Conservation (phyloP, 2,797 vertebrate genomes). For the Pseudochaenichthys georgianus region DNA sequence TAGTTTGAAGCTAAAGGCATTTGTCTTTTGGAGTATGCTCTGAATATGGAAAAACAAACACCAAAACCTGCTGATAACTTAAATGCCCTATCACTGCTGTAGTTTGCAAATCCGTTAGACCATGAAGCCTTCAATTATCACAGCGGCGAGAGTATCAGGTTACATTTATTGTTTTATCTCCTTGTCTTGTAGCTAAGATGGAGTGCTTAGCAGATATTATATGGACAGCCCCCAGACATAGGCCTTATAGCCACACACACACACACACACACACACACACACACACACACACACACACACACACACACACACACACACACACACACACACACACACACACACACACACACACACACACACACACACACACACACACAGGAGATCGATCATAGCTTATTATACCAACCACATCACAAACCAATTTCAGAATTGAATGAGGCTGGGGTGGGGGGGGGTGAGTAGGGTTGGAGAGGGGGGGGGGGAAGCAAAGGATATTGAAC, state of each 20-base stretch:
- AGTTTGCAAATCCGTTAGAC: conserved; percentile 61
- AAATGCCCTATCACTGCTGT: conserved; percentile 36
- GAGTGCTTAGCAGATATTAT: conserved; percentile 67
- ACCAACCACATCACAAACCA: conserved; percentile 79
- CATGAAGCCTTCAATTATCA: conserved; percentile 65
- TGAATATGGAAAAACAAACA: conserved; percentile 42
- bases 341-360: conserved; percentile 10
- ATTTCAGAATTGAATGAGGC: conserved; percentile 69
- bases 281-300: too few species aligned
- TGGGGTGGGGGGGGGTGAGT: conserved; percentile 38
- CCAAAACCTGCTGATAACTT: conserved; percentile 30
- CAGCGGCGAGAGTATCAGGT: conserved; percentile 48
- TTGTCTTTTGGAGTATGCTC: conserved; percentile 53
- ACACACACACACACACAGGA: conserved; percentile 38
- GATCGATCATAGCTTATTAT: conserved; percentile 77
- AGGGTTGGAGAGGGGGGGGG: neutral
- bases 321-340: too few species aligned
- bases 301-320: too few species aligned
- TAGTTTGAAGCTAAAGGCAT: conserved; percentile 60
- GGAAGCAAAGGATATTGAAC: conserved; percentile 66
- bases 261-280: too few species aligned
- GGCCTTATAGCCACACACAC: conserved; percentile 23
- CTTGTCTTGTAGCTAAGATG: conserved; percentile 59
- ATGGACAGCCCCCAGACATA: conserved; percentile 51
- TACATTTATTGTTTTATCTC: conserved; percentile 57